Conservation (phyloP, 2,797 vertebrate genomes). For the Xerus rutilus region DNA sequence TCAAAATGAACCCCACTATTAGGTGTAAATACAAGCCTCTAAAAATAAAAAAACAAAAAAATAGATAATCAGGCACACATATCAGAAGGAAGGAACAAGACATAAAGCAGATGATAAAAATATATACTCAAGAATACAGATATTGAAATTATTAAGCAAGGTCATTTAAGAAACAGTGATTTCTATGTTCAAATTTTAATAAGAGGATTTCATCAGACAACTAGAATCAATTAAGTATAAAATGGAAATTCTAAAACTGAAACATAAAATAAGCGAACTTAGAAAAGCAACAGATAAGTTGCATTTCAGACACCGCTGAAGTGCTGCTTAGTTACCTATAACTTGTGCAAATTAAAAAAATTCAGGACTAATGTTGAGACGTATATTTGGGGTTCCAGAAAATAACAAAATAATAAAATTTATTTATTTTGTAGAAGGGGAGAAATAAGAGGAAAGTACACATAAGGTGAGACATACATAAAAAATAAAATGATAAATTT, state of each 20-base stretch:
- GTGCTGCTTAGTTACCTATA: neutral
- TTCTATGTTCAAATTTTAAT: neutral
- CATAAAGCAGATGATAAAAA: neutral
- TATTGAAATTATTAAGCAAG: neutral
- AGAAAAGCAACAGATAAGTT: neutral
- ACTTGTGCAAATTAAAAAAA: neutral
- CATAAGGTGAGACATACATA: neutral
- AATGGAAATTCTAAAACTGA: conserved; percentile 3
- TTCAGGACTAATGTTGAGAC: neutral
- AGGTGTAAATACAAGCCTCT: too few species aligned
- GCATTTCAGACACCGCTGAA: neutral
- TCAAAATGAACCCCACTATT: too few species aligned
- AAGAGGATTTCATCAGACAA: neutral
- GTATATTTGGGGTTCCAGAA: neutral
- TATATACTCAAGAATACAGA: neutral
- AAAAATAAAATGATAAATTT: neutral
- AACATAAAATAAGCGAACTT: neutral
- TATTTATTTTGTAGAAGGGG: neutral
- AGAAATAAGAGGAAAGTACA: neutral
- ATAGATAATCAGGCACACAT: neutral
- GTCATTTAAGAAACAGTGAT: neutral
- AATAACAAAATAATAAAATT: neutral
- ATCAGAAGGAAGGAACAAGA: neutral
- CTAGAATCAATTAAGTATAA: neutral
- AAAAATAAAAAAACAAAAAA: too few species aligned